Evolutionary conservation across 1,140 invertebrate genomes (phyloP).

Genomic region (Drosophila ohnishii): DNA sequence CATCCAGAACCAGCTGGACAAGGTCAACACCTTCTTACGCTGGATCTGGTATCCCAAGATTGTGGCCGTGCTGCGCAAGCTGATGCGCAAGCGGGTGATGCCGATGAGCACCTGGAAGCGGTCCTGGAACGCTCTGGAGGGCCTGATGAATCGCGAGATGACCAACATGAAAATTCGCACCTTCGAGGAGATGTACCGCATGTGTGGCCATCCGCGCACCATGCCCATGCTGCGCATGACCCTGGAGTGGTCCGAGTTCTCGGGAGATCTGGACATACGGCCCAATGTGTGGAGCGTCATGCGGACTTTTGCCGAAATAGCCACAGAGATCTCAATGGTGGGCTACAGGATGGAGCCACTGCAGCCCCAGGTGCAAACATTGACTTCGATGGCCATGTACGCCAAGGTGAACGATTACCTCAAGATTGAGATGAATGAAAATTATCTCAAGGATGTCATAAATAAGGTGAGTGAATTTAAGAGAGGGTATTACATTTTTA

Average conservation of each 20-base stretch:
- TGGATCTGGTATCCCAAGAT: slow-evolving; percentile 83
- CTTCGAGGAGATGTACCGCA: slow-evolving; percentile 84
- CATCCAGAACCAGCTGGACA: slow-evolving; percentile 80
- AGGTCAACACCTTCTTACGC: slow-evolving; percentile 75
- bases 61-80: slow-evolving; percentile 73
- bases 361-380: slow-evolving; percentile 80
- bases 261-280: slow-evolving; percentile 69
- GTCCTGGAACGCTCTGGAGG: slow-evolving; percentile 79
- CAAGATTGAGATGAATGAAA: slow-evolving; percentile 71
- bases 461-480: slow-evolving; percentile 44
- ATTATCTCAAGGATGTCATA: slow-evolving; percentile 66
- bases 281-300: slow-evolving; percentile 82
- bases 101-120: slow-evolving; percentile 62
- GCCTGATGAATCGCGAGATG: slow-evolving; percentile 84
- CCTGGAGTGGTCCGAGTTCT: slow-evolving; percentile 79
- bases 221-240: slow-evolving; percentile 84
- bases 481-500: background rate
- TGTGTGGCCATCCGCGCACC: slow-evolving; percentile 79
- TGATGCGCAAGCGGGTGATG: slow-evolving; percentile 73
- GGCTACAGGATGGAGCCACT: slow-evolving; percentile 83
- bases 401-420: slow-evolving; percentile 63
- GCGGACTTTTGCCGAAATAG: slow-evolving; percentile 74
- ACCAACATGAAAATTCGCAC: slow-evolving; percentile 84
- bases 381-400: slow-evolving; percentile 41
- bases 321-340: slow-evolving; percentile 82